Conservation (phyloP, 2,888 invertebrate species). For the Pachliopta kotzebuea region DNA sequence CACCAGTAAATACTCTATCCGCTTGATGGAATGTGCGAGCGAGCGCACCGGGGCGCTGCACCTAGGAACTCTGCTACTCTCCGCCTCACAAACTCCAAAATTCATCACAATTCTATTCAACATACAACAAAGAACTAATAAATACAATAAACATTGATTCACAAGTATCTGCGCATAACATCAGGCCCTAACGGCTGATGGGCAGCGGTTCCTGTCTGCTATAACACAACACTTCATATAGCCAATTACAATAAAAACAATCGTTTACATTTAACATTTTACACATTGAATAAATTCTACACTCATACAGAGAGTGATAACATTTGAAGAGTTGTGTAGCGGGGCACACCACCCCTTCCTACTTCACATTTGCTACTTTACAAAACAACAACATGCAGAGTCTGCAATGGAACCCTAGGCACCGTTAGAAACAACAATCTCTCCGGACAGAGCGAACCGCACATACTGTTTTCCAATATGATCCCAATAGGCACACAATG, state of each 20-base stretch:
- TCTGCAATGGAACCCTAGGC: constrained; percentile 39
- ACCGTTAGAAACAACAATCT: constrained; percentile 39
- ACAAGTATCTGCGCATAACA: constrained; percentile 51
- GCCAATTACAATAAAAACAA: constrained; percentile 10
- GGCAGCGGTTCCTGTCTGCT: constrained; percentile 37
- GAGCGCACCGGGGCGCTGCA: constrained; percentile 50
- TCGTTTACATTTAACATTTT: constrained; percentile 25
- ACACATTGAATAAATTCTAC: constrained; percentile 38
- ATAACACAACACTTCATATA: neutral
- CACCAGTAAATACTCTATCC: constrained; percentile 75
- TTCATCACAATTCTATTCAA: constrained; percentile 70
- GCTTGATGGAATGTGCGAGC: constrained; percentile 73
- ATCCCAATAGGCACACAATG: constrained; percentile 48
- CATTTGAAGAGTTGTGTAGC: constrained; percentile 19
- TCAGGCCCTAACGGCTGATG: constrained; percentile 33
- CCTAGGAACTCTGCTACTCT: constrained; percentile 66
- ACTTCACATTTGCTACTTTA: constrained; percentile 55
- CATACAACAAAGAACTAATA: constrained; percentile 70
- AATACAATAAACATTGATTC: constrained; percentile 74
- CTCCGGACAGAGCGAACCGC: constrained; percentile 38
- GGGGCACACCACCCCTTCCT: constrained; percentile 26
- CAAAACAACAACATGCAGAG: constrained; percentile 69
- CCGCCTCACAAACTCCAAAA: constrained; percentile 57
- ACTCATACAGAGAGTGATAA: constrained; percentile 23
- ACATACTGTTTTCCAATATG: constrained; percentile 41